Percentiles rank a stretch among this genome's conserved stretches.
Conservation (phyloP, 2,797 vertebrate species). For the Eospalax fontanierii region DNA sequence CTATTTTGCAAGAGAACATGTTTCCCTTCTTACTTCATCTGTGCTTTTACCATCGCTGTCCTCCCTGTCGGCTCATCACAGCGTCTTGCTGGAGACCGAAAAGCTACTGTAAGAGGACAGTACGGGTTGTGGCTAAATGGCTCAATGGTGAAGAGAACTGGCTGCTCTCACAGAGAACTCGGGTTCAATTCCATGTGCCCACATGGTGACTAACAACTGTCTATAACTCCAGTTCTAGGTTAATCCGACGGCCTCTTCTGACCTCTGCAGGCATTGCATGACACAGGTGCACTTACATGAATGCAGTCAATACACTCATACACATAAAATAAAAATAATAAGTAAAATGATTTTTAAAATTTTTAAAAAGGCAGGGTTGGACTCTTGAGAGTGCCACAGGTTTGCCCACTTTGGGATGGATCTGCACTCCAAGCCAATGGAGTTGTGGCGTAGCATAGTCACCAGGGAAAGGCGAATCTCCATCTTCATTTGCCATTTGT, state of each 20-base stretch:
- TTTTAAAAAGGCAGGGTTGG: fast-evolving
- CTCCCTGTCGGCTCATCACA: neutral
- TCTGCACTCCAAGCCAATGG: fast-evolving
- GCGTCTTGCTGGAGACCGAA: neutral
- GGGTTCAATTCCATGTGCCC: too few species aligned
- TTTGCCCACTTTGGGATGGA: neutral
- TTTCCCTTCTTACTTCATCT: slow-evolving; percentile 2
- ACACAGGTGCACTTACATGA: too few species aligned
- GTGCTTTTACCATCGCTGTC: neutral
- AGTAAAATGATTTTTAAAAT: too few species aligned
- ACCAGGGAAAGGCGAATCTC: neutral
- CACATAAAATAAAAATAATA: too few species aligned
- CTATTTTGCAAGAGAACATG: slow-evolving; percentile 36
- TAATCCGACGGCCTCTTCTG: too few species aligned
- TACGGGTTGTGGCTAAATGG: too few species aligned
- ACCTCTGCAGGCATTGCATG: too few species aligned
- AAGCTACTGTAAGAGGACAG: neutral
- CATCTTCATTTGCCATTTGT: neutral
- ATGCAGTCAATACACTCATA: too few species aligned
- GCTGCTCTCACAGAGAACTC: too few species aligned
- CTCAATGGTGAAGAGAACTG: too few species aligned
- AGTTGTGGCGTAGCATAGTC: slow-evolving; percentile 4
- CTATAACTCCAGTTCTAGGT: too few species aligned
- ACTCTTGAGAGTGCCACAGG: neutral
- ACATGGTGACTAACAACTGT: too few species aligned